A percentile compares a stretch with the other conserved stretches of the same genome.
Evolutionary conservation across 2,113 vertebrate species (phyloP).

Genomic region (Agelaius phoeniceus): DNA sequence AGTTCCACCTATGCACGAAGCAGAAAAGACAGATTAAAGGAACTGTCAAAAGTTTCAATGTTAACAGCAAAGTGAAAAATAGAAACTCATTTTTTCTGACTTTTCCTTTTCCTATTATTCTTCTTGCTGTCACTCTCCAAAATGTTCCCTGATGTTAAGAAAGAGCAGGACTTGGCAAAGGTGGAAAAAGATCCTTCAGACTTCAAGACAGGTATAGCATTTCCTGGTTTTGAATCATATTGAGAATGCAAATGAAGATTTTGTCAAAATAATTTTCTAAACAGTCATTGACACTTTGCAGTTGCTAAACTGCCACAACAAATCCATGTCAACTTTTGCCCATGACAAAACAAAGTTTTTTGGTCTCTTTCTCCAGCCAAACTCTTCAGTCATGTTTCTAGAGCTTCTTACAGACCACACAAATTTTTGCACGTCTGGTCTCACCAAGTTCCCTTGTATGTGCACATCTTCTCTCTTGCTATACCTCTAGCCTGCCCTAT

Average conservation of each 20-base stretch:
- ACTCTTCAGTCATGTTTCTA: neutral
- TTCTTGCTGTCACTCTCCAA: neutral
- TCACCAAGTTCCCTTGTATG: neutral
- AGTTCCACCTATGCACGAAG: neutral
- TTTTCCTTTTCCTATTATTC: neutral
- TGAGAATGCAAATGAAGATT: neutral
- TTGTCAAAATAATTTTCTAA: neutral
- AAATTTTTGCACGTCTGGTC: neutral
- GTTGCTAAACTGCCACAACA: neutral
- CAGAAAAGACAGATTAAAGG: conserved; percentile 16
- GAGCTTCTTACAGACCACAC: neutral
- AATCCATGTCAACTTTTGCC: neutral
- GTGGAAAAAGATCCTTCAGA: neutral
- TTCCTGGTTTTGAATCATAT: neutral
- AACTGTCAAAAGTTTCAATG: conserved; percentile 27
- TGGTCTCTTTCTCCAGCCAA: neutral
- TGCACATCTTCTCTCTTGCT: neutral
- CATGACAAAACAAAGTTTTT: neutral
- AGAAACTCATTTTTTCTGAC: neutral
- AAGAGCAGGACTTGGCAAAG: neutral
- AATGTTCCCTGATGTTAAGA: neutral
- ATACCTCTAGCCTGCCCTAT: neutral
- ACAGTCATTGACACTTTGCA: neutral
- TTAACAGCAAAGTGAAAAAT: conserved; percentile 7
- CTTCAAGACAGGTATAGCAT: neutral